Conservation (phyloP, 2,888 invertebrate species). For the Drosophila basisetae region DNA sequence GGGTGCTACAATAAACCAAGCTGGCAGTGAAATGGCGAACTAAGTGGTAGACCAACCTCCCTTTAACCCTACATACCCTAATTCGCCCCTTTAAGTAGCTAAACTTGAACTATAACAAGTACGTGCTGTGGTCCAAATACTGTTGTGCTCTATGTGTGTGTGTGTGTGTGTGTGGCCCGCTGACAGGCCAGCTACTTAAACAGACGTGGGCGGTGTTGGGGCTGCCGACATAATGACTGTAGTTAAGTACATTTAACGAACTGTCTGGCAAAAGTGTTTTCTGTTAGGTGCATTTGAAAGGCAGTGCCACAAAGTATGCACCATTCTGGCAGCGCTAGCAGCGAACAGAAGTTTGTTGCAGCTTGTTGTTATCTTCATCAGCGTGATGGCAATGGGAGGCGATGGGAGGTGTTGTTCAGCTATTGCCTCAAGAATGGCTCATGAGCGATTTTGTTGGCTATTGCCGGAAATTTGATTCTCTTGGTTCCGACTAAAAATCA, state of each 20-base stretch:
- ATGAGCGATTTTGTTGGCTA: not conserved
- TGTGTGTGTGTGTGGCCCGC: slow-evolving; percentile 15
- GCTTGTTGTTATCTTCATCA: not conserved
- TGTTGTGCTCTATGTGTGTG: slow-evolving; percentile 3
- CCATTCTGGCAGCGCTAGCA: slow-evolving; percentile 19
- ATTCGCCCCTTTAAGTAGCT: slow-evolving; percentile 19
- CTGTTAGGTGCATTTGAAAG: slow-evolving; percentile 8
- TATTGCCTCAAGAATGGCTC: not conserved
- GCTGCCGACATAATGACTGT: not conserved
- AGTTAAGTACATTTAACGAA: slow-evolving; percentile 36
- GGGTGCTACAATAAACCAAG: slow-evolving; percentile 59
- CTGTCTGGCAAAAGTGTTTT: slow-evolving; percentile 30
- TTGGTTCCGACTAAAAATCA: not conserved
- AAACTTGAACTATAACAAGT: slow-evolving; percentile 29
- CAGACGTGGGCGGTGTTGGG: not conserved
- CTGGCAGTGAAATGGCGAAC: slow-evolving; percentile 67
- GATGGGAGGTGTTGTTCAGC: not conserved
- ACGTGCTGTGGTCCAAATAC: slow-evolving; percentile 16
- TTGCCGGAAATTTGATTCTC: not conserved
- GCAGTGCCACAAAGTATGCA: slow-evolving; percentile 48
- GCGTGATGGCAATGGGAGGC: not conserved
- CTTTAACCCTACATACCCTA: not conserved
- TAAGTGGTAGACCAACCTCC: slow-evolving; percentile 51
- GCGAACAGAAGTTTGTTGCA: not conserved
- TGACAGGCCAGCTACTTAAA: slow-evolving; percentile 39